Conservation (phyloP, 2,888 invertebrate genomes). For the Anorthoa munda region DNA sequence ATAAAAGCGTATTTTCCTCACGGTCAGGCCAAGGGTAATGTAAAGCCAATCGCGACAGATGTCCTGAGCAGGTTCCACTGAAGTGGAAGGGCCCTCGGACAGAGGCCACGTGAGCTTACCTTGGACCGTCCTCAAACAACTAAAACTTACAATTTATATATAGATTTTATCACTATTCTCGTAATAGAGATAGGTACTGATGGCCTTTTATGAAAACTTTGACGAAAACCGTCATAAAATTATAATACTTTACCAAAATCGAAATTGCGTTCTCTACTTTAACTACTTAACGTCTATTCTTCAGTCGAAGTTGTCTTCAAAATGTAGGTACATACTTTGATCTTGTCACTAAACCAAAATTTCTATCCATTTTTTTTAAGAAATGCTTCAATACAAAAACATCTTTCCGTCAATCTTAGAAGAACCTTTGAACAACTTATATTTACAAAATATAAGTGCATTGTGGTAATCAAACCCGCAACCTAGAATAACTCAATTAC, state of each 20-base stretch:
- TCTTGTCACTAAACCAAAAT: too few relatives aligned
- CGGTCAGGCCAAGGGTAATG: constrained; percentile 34
- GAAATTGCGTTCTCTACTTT: too few relatives aligned
- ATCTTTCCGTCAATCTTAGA: too few relatives aligned
- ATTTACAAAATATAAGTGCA: too few relatives aligned
- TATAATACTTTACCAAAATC: too few relatives aligned
- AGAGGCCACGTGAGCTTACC: constrained; percentile 48
- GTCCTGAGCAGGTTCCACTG: constrained; percentile 49
- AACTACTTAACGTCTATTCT: too few relatives aligned
- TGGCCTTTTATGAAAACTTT: not conserved
- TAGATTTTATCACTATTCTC: not conserved
- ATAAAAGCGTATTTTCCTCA: constrained; percentile 36
- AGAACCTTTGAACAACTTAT: too few relatives aligned
- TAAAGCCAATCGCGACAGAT: constrained; percentile 46
- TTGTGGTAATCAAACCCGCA: not conserved
- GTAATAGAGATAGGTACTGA: not conserved
- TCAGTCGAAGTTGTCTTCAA: too few relatives aligned
- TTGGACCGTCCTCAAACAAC: constrained; percentile 21
- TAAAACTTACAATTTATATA: not conserved
- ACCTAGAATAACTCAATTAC: not conserved
- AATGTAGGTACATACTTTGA: not conserved
- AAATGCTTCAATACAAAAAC: too few relatives aligned
- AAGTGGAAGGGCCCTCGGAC: constrained; percentile 46
- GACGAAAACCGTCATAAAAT: too few relatives aligned
- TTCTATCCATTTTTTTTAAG: too few relatives aligned